A percentile compares a stretch with the other conserved stretches of the same genome.
Conservation (phyloP, 1,140 invertebrate genomes). For the Chrysomallon squamiferum region DNA sequence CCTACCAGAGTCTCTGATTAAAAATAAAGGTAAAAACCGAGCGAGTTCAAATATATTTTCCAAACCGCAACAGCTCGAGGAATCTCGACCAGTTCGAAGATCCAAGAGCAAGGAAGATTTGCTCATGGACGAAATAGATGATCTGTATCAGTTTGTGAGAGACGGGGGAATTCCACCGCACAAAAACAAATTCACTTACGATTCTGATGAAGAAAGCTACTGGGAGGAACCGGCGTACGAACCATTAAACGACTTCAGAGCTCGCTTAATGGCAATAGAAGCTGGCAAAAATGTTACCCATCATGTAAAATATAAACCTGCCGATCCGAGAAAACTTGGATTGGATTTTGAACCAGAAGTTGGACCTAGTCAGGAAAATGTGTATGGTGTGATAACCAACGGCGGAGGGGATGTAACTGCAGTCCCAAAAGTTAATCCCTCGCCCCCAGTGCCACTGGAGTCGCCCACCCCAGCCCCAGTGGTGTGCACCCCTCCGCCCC, state of each 20-base stretch:
- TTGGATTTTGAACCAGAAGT: conserved; percentile 6
- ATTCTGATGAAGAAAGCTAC: conserved; percentile 57
- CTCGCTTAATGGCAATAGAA: conserved; percentile 41
- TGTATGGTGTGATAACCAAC: conserved; percentile 2
- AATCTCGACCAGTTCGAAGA: conserved; percentile 46
- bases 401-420: not conserved
- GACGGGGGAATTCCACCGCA: conserved; percentile 80
- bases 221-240: conserved; percentile 61
- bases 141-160: conserved; percentile 94
- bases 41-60: conserved; percentile 50
- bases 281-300: conserved; percentile 31
- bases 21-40: conserved; percentile 50
- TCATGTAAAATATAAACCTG: conserved; percentile 24
- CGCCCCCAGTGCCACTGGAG: not conserved
- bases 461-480: not conserved
- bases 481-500: not conserved
- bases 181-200: conserved; percentile 43
- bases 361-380: not conserved
- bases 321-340: conserved; percentile 19
- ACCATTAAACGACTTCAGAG: conserved; percentile 49
- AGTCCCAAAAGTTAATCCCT: not conserved
- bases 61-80: conserved; percentile 37
- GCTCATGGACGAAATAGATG: conserved; percentile 91
- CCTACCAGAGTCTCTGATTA: conserved; percentile 48
- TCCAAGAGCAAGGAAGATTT: conserved; percentile 66